Evolutionary conservation across 64 coral and sea anemone species (phyloP), one percentile per base, ranked within the genome.

Genomic region (Porites lutea): DNA sequence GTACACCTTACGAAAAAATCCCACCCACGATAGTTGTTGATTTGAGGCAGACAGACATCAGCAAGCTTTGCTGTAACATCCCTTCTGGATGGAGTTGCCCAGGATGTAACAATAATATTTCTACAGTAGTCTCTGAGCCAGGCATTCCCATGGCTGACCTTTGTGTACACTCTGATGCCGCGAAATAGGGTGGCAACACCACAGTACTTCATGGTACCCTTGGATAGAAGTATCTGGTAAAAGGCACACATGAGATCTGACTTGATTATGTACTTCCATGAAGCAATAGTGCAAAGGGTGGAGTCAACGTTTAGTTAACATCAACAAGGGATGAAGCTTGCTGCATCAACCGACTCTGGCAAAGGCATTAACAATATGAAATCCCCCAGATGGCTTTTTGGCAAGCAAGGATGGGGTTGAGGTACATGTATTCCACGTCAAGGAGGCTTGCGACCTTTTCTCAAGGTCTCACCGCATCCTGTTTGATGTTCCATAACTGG

Each of bases 391-490:
- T 7, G 59, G 60, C 66, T 88, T 93, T 52, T 88, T 93, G 11
- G 88, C 74, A 12, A 93, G 85, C 45, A 93, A 93, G 8, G 92
- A 93, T 1, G 76, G 27, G 85, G 53, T 88, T 93, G n/a, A 88
- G 75, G 85, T 93, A 37, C 27, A 37, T 37, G 27, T 37, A 93
- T 47, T 88, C 85, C 22, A 93, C 83, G 22, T 37, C 27, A 1
- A 37, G 27, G 27, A 37, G 27, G 27, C 27, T 37, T 37, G 27
- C 27, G 27, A 37, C 27, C 27, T 37, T 37, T 37, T 37, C 27
- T 37, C 27, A 37, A 37, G 27, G 27, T 37, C 27, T 37, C 27
- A 37, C 27, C 27, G 27, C 27, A 37, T 37, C 27, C 27, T 37
- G 27, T 37, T 37, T 37, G 27, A 37, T 37, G 27, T 1, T 37